phyloP scores from a whole-genome alignment of 1,140 invertebrate species.

The Drosophila asahinai region DNA sequence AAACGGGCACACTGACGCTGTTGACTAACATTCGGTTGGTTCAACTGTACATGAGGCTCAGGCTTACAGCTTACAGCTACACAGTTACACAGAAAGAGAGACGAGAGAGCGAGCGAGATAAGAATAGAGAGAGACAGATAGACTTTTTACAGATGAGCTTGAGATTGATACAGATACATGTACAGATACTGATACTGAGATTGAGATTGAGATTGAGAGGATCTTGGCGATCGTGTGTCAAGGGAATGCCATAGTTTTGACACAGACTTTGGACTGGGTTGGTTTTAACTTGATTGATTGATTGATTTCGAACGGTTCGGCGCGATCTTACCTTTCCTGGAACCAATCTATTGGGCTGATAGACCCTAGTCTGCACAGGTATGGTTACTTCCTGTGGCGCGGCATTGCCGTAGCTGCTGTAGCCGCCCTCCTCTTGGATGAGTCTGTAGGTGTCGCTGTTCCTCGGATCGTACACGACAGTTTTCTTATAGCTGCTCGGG shows the following conservation, averaged over 20 bases:
- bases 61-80: constrained; percentile 12
- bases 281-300: constrained; percentile 44
- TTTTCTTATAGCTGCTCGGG: constrained; percentile 87
- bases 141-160: constrained; percentile 53
- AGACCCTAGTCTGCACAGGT: constrained; percentile 91
- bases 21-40: constrained; percentile 54
- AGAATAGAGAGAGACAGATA: constrained; percentile 40
- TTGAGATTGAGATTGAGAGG: constrained; percentile 6
- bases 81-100: constrained; percentile 51
- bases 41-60: constrained; percentile 48
- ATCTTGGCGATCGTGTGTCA: constrained; percentile 32
- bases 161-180: constrained; percentile 19
- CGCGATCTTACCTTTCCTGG: constrained; percentile 86
- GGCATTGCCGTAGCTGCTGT: constrained; percentile 85
- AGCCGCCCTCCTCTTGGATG: constrained; percentile 90
- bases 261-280: constrained; percentile 56
- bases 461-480: constrained; percentile 92
- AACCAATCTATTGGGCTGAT: constrained; percentile 87
- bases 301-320: constrained; percentile 48
- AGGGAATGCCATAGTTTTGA: constrained; percentile 27
- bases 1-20: constrained; percentile 34
- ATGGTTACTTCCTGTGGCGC: constrained; percentile 87
- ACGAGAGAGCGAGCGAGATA: constrained; percentile 46
- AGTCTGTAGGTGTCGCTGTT: constrained; percentile 94
- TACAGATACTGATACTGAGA: constrained; percentile 6